Evolutionary conservation across 2,113 vertebrate species (phyloP), one percentile per base, ranked within the genome.

Genomic region (Bambusicola thoracicus): DNA sequence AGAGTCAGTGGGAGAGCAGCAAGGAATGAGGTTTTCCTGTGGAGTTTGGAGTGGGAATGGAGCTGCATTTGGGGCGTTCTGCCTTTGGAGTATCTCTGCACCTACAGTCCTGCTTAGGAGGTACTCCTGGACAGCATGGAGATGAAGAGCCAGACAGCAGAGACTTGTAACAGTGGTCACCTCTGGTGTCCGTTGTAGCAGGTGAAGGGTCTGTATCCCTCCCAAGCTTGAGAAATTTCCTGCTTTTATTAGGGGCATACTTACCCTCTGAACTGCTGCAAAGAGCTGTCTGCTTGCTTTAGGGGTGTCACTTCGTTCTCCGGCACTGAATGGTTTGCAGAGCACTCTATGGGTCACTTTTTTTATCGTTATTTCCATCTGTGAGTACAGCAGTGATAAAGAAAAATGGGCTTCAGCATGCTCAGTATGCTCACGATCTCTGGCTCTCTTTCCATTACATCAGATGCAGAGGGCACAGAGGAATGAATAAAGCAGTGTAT

Each of bases 401-500:
- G 59, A 55, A 59, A 40, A 34, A 70, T 55, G 41, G 21, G 32
- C n/a, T 82, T 84, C 41, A 63, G 84, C 24, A 4, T 63, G 34
- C 38, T n/a, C 1, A 0, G n/a, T 65, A 15, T 25, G 19, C 55
- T 63, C 1, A 1, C 2, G 5, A 7, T 77, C 91, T 79, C 87
- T 82, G 85, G 10, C 51, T 46, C 24, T n/a, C 53, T 66, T 82
- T 93, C 78, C 67, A 70, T 77, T 90, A 51, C 77, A 69, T 90
- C 62, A 66, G 77, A 8, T 2, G 44, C 41, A 6, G 40, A 63
- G 83, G 34, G 40, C 36, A 53, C 0, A 58, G 62, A 38, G 63
- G 81, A 70, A 94, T 92, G 87, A 95, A 93, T 95, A 85, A 91
- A 38, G 3, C 73, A 69, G 77, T 91, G 83, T 93, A 11, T 91